Evolutionary conservation across 1,140 invertebrate genomes (phyloP).

Genomic region (Drosophila yakuba): DNA sequence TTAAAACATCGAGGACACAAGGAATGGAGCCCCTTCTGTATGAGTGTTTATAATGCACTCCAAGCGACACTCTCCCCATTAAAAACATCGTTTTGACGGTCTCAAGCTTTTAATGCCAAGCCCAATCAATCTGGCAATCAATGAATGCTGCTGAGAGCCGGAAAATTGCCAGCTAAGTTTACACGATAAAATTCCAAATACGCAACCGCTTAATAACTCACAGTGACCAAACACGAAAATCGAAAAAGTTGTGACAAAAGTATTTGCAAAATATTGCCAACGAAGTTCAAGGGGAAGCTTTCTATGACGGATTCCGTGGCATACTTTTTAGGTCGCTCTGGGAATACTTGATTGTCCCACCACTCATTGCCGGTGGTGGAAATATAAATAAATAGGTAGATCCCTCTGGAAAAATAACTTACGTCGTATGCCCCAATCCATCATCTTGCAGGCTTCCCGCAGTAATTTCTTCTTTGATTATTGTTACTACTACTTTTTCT

Average conservation of each 20-base stretch:
- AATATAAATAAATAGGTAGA: neutral
- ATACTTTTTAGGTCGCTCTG: constrained; percentile 49
- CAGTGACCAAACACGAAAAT: constrained; percentile 25
- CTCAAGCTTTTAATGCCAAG: constrained; percentile 26
- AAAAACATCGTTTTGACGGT: constrained; percentile 18
- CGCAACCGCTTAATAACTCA: constrained; percentile 35
- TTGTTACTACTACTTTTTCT: constrained; percentile 17
- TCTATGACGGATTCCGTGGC: constrained; percentile 26
- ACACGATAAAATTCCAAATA: constrained; percentile 15
- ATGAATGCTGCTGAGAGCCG: constrained; percentile 4
- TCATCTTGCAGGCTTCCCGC: constrained; percentile 85
- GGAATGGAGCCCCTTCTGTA: neutral
- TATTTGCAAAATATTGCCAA: constrained; percentile 34
- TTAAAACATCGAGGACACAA: neutral
- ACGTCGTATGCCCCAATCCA: constrained; percentile 93
- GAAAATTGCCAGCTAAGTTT: constrained; percentile 39
- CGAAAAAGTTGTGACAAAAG: constrained; percentile 31
- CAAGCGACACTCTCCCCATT: constrained; percentile 12
- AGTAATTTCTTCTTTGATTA: constrained; percentile 21
- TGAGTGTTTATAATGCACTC: constrained; percentile 13
- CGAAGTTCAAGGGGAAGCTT: constrained; percentile 29
- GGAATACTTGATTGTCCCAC: constrained; percentile 8
- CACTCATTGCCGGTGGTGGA: constrained; percentile 37
- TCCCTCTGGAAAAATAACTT: constrained; percentile 85
- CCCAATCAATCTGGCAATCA: constrained; percentile 37